Evolutionary conservation across 2,797 vertebrate genomes (phyloP).

Genomic region (Helarctos malayanus): DNA sequence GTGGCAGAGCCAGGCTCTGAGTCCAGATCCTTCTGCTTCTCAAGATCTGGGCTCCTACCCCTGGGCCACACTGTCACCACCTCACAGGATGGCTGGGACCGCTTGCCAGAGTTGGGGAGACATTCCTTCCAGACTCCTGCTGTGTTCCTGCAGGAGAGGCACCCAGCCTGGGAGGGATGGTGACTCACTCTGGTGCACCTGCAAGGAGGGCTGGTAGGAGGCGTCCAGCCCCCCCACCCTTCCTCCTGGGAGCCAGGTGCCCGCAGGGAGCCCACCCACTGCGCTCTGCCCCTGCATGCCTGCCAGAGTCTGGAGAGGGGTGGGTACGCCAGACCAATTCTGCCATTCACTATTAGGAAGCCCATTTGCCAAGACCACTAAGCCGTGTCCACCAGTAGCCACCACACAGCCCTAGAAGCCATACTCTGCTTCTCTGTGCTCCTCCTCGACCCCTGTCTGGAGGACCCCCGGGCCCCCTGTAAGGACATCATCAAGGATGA

Average conservation of each 20-base stretch:
- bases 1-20: background rate
- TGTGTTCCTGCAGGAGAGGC: background rate
- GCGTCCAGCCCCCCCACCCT: background rate
- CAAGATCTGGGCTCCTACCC: background rate
- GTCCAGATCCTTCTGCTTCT: background rate
- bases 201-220: background rate
- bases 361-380: accelerated
- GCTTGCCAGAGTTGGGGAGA: too few relatives aligned
- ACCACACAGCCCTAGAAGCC: accelerated
- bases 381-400: background rate
- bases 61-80: background rate
- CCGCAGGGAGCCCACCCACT: accelerated
- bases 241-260: background rate
- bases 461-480: background rate
- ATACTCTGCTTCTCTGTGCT: accelerated
- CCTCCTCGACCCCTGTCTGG: background rate
- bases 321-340: accelerated
- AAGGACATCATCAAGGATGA: background rate
- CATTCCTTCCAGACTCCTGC: too few relatives aligned
- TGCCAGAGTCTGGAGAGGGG: too few relatives aligned
- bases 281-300: accelerated
- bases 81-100: background rate
- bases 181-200: background rate
- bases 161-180: background rate
- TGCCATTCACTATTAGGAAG: accelerated